Evolutionary conservation across 2,888 invertebrate species (phyloP), one percentile per base, ranked within the genome.

Genomic region (Rotaria macrura): DNA sequence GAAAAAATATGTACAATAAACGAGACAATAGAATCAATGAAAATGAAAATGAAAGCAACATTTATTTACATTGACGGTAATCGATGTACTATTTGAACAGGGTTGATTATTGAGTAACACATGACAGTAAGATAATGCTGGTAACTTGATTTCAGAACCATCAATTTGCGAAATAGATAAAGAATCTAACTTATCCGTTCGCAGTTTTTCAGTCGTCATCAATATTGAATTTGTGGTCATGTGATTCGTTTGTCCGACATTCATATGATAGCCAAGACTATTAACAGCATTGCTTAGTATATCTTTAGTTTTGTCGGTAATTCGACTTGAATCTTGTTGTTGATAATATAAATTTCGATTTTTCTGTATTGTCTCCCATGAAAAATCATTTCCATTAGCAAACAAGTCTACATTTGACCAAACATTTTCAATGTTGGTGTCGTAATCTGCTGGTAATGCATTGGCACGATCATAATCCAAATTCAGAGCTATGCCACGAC

Each of bases 351-450:
- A 14, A 40, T 79, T 79, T 43, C 79, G 43, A 79, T 79, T 79
- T n/a, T 79, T 79, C n/a, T 79, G 12, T 79, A 79, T 43, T 25
- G 79, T 79, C n/a, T 79, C 79, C 38, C 4, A 38, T 79, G 79
- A 79, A 43, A 79, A 79, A 79, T 79, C 79, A 79, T 79, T 34
- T 9, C n/a, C n/a, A n/a, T 79, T 43, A 79, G 79, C 79, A n/a
- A 79, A 79, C 43, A 79, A n/a, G 43, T 79, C 84, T 47, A 84
- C 74, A 72, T 86, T 86, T 14, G 84, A 72, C 86, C 86, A 86
- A 54, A 54, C 38, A 40, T 72, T 54, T 38, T 86, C 86, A 74
- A 84, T 47, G 83, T 86, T 84, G 17, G 86, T 86, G 20, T 86
- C 86, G 43, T 86, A 86, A 14, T 86, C 84, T 49, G 47, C 2